These are phyloP conservation scores for Ophonus ardosiacus DNA, from an alignment of 2,888 invertebrate genomes.

Conservation along the genomic window DNA sequence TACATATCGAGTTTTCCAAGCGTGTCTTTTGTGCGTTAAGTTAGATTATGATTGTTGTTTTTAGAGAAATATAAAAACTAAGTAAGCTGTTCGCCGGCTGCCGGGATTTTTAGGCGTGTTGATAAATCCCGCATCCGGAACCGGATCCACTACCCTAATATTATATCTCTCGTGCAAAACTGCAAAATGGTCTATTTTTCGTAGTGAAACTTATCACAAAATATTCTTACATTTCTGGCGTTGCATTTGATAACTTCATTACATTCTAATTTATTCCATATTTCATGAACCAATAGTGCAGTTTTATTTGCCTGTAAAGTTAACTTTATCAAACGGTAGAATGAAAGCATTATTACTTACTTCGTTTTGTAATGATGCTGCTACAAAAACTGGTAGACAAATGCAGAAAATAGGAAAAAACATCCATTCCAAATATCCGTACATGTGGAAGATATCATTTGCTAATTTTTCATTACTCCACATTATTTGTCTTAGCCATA, in stretches of 20 bases:
- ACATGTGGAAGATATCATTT: neutral
- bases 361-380: neutral
- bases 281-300: constrained; percentile 20
- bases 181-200: no score
- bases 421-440: constrained; percentile 18
- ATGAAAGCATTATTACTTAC: neutral
- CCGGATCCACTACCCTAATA: no score
- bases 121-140: no score
- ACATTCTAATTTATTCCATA: constrained; percentile 26
- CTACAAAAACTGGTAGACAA: neutral
- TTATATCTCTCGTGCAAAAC: neutral
- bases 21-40: no score
- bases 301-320: constrained; percentile 48
- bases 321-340: neutral
- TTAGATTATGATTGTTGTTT: no score
- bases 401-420: constrained; percentile 3
- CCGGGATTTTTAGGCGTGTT: no score
- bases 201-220: neutral
- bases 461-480: neutral
- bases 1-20: no score
- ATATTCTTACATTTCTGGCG: constrained; percentile 34
- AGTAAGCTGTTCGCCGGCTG: no score
- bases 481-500: neutral
- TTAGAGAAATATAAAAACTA: no score
- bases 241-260: neutral